A percentile compares a stretch with the other conserved stretches of the same genome.
Conservation (phyloP, 2,888 invertebrate genomes). For the Phragmatobia fuliginosa region DNA sequence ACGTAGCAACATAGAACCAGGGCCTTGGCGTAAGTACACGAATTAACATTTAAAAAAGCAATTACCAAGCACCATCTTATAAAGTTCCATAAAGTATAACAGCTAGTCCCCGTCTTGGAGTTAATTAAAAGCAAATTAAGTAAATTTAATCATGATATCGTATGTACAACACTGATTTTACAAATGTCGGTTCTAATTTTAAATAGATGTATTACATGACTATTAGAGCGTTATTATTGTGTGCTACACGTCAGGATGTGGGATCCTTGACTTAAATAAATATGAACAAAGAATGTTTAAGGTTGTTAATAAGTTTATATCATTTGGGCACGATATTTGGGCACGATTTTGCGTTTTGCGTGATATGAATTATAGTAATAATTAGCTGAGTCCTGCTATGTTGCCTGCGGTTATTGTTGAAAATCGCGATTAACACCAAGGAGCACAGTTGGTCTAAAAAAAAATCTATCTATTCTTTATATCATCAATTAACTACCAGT, state of each 20-base stretch:
- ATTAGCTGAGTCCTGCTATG: too few relatives aligned
- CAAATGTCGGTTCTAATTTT: slow-evolving; percentile 37
- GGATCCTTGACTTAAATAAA: slow-evolving; percentile 47
- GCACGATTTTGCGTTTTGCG: too few relatives aligned
- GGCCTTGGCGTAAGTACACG: slow-evolving; percentile 1
- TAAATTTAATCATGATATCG: slow-evolving; percentile 11
- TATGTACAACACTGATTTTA: slow-evolving; percentile 31
- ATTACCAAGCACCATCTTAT: slow-evolving; percentile 3
- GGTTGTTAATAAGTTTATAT: slow-evolving; percentile 10
- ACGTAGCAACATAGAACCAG: background rate
- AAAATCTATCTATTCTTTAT: too few relatives aligned
- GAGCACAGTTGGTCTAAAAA: too few relatives aligned
- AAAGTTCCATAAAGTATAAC: slow-evolving; percentile 8
- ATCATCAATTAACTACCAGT: too few relatives aligned
- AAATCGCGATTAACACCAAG: too few relatives aligned
- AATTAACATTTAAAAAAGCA: slow-evolving; percentile 6
- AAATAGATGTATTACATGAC: slow-evolving; percentile 35
- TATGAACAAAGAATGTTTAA: slow-evolving; percentile 44
- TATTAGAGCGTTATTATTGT: slow-evolving; percentile 53
- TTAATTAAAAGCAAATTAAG: slow-evolving; percentile 11
- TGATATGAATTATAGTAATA: too few relatives aligned
- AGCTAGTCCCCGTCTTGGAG: slow-evolving; percentile 5
- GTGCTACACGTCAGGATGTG: slow-evolving; percentile 43
- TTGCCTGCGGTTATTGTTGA: too few relatives aligned
- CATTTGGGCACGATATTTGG: background rate